phyloP scores from a whole-genome alignment of 2,113 vertebrate species.

The Trachemys scripta region DNA sequence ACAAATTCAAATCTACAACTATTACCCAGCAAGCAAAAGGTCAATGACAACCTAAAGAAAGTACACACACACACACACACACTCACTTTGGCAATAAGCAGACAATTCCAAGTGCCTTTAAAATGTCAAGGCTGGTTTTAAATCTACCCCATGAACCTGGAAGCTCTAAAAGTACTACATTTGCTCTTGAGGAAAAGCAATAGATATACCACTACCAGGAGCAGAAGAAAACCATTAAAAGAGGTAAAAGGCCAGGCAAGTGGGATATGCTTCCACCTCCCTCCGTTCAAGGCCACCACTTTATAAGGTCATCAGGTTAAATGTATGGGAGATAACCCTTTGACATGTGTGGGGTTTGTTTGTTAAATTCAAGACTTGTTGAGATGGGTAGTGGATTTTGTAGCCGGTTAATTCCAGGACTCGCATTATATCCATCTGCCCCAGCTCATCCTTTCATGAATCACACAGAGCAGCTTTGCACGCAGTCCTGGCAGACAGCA shows the following conservation, averaged over 20 bases:
- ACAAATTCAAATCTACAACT: neutral
- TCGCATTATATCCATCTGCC: accelerated
- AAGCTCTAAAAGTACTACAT: neutral
- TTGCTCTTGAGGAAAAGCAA: neutral
- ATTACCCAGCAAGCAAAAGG: neutral
- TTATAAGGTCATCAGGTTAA: neutral
- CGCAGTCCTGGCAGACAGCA: neutral
- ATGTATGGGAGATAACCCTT: accelerated
- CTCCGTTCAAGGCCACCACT: slow-evolving; percentile 49
- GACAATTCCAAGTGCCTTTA: accelerated
- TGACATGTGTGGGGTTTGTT: neutral
- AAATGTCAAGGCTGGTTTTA: accelerated
- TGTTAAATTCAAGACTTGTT: neutral
- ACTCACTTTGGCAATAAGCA: accelerated
- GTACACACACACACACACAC: accelerated
- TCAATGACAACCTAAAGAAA: neutral
- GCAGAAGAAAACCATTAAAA: neutral
- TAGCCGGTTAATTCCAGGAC: neutral
- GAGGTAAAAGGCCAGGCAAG: neutral
- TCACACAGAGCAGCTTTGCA: neutral
- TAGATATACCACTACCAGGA: accelerated
- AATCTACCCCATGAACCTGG: neutral
- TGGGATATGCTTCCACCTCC: accelerated
- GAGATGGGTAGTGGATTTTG: accelerated
- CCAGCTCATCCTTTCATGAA: accelerated